A percentile compares a stretch with the other conserved stretches of the same genome.
Conservation (phyloP, 2,797 vertebrate species). For the Pelodytes ibericus region DNA sequence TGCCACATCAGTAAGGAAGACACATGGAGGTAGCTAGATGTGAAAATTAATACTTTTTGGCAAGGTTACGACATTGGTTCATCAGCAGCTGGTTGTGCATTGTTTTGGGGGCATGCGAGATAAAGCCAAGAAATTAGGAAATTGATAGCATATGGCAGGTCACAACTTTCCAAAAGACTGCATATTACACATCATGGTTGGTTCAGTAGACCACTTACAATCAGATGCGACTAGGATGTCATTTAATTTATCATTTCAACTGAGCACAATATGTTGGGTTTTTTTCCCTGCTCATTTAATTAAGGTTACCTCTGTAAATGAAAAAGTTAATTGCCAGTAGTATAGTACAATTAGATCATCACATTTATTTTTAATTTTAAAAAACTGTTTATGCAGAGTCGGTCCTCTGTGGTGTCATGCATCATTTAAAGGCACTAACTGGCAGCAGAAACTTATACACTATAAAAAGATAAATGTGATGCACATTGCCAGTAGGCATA, state of each 20-base stretch:
- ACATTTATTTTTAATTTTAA: slow-evolving; percentile 51
- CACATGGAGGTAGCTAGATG: slow-evolving; percentile 32
- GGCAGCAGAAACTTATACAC: slow-evolving; percentile 23
- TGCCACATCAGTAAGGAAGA: slow-evolving; percentile 40
- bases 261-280: slow-evolving; percentile 50
- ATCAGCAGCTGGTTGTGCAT: slow-evolving; percentile 49
- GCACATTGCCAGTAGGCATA: slow-evolving; percentile 19
- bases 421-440: slow-evolving; percentile 43
- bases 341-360: slow-evolving; percentile 46
- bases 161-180: slow-evolving; percentile 49
- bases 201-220: slow-evolving; percentile 45
- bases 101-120: slow-evolving; percentile 46
- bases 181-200: slow-evolving; percentile 39
- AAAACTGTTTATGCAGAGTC: slow-evolving; percentile 45
- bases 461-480: slow-evolving; percentile 34
- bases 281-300: slow-evolving; percentile 42
- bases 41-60: slow-evolving; percentile 49
- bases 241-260: slow-evolving; percentile 52
- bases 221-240: slow-evolving; percentile 47
- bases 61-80: slow-evolving; percentile 43
- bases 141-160: slow-evolving; percentile 54
- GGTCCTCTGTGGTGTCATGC: slow-evolving; percentile 44
- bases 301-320: slow-evolving; percentile 51
- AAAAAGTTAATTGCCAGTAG: slow-evolving; percentile 52
- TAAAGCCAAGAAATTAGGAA: slow-evolving; percentile 52